Evolutionary conservation across 2,797 vertebrate species (phyloP), one percentile per base, ranked within the genome.

Genomic region (Triplophysa yarkandensis): DNA sequence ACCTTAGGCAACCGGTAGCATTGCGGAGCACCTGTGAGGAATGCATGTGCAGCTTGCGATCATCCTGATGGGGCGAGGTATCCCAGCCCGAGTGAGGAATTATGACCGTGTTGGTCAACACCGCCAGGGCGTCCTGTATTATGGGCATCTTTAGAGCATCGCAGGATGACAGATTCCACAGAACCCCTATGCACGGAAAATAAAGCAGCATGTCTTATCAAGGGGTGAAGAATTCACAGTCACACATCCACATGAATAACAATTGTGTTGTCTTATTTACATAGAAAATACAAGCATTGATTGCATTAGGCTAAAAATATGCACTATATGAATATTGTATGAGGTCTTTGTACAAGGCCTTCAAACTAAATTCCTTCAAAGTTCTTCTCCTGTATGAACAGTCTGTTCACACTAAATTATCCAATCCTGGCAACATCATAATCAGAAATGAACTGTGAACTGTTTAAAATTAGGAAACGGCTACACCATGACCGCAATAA

Each of bases 111-210:
- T 98, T 98, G 87, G 97, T 98, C 90, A 99, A 89, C 82, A 98
- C 97, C 14, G 95, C 94, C 64, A 99, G 93, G 82, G 97, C 96
- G 21, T 99, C 97, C 89, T 99, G 97, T 88, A 99, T 98, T 86
- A 99, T 99, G 80, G 97, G 97, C 97, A 99, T 99, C 91, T 99
- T 99, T 86, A 99, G 93, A 69, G 95, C 96, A 77, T 99, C 97
- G 1, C 97, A 99, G 1, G 97, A 99, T 0, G 97, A 99, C 2
- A 99, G 91, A 88, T 99, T 99, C 97, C 97, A 99, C 83, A 99
- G 90, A 82, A 99, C 94, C 68, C 94, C 94, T 95, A 86, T 48
- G 63, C 41, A 77, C 16, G 43, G 4, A 11, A 27, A 57, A 75
- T 36, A 48, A 67, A 17, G 14, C 39, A 39, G 64, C 3, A 0